Base-by-base conservation (phyloP, 2,888 invertebrate species). In the Lissocephala sabroskyi region DNA sequence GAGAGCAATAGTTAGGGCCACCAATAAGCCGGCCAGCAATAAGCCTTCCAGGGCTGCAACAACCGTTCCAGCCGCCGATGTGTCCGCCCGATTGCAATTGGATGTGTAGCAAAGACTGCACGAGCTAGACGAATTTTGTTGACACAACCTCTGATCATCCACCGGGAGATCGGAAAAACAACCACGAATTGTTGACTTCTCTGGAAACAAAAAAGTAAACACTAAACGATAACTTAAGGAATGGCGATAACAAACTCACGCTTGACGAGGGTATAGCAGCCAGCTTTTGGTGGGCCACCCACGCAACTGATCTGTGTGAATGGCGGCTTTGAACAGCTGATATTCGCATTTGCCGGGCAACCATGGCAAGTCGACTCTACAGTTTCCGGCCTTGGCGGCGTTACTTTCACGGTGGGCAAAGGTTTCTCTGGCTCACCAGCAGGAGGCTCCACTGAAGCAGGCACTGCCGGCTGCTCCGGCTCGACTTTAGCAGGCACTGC, bases 101-200 rank as follows among this genome's bases (percentile, higher is more conserved):
- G 56, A 39, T 0, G 62, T 57, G 7, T 60, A 52, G 49, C 82
- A 82, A 1, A 73, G 26, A 1, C 40, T 23, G 29, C 82, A 82
- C 1, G n/a, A n/a, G 76, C 59, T 0, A 39, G 23, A 4, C 11
- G 1, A 23, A 26, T 40, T 36, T 40, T 61, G n/a, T n/a, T n/a
- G n/a, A 26, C 82, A 82, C 42, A 65, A 68, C 0, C 50, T 54
- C 1, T 57, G 19, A 0, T 62, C 67, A 6, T 58, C 61, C 3
- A 56, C 59, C 3, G 61, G 47, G 6, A 82, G 56, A 0, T 71
- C 73, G 1, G 65, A 45, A 1, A 62, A 43, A 46, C 82, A 82
- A 11, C 82, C 82, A 1, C 82, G 76, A 29, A 49, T 61, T 0
- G 79, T 67, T 1, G 58, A 42, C 41, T 66, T 79, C n/a, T 1